These are phyloP conservation scores for Echiichthys vipera DNA, from an alignment of 2,797 vertebrate genomes.

Conservation along the genomic window DNA sequence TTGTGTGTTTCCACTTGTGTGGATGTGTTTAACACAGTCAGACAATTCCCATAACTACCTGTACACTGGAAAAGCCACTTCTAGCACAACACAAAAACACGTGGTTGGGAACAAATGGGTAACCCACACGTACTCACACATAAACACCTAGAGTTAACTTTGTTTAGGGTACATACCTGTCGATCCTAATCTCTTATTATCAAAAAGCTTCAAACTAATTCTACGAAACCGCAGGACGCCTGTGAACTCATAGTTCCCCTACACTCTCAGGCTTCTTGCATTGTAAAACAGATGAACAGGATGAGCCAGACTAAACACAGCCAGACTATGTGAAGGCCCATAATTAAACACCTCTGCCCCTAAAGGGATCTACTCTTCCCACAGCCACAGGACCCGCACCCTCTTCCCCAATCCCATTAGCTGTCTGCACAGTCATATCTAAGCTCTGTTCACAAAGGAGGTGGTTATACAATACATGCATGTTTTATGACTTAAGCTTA, in stretches of 20 bases:
- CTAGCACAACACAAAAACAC: neutral
- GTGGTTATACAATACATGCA: neutral
- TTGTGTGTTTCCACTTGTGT: neutral
- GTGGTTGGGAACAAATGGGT: too few relatives aligned
- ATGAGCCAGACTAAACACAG: constrained; percentile 63
- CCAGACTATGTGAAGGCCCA: constrained; percentile 60
- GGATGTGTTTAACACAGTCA: neutral
- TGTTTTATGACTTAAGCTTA: neutral
- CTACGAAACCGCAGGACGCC: constrained; percentile 30
- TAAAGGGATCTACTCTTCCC: constrained; percentile 42
- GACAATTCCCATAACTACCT: constrained; percentile 7
- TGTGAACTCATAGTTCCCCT: constrained; percentile 30
- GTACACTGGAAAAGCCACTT: constrained; percentile 2
- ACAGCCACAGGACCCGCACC: constrained; percentile 3
- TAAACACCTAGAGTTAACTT: neutral
- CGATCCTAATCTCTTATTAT: constrained; percentile 33
- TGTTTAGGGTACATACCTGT: constrained; percentile 36
- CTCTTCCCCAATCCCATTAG: constrained; percentile 6
- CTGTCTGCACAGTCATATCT: constrained; percentile 9
- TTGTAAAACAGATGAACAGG: constrained; percentile 45
- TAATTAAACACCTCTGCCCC: constrained; percentile 81
- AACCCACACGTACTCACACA: neutral
- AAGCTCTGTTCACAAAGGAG: neutral
- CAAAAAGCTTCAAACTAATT: constrained; percentile 38
- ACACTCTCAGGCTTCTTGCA: constrained; percentile 36